phyloP scores from a whole-genome alignment of 2,113 vertebrate genomes.

The Ameiurus melas region DNA sequence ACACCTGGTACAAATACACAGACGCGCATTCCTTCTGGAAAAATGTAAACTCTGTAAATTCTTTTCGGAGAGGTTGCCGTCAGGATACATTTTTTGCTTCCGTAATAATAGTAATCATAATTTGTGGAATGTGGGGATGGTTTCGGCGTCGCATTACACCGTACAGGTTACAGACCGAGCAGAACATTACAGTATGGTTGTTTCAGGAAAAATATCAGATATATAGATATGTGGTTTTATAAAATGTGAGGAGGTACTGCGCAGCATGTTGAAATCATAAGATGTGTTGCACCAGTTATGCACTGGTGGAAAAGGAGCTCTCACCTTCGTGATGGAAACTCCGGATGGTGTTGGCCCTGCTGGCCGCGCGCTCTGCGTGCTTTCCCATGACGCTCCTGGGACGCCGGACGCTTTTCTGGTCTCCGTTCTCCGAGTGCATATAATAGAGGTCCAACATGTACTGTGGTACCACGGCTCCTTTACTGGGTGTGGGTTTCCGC shows the following conservation, averaged over 20 bases:
- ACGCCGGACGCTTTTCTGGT: conserved; percentile 73
- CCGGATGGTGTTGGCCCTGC: conserved; percentile 94
- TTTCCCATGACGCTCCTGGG: conserved; percentile 75
- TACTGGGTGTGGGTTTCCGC: conserved; percentile 89
- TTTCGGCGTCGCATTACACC: conserved; percentile 61
- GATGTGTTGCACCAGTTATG: neutral
- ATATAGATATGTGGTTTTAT: neutral
- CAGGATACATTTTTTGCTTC: conserved; percentile 61
- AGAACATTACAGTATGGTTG: neutral
- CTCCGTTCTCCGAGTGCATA: conserved; percentile 83
- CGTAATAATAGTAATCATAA: conserved; percentile 61
- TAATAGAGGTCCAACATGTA: conserved; percentile 96
- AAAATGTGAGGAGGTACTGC: neutral
- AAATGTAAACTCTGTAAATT: conserved; percentile 76
- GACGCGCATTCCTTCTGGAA: conserved; percentile 70
- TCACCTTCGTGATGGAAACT: conserved; percentile 99
- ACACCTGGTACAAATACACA: conserved; percentile 68
- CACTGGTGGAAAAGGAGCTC: conserved; percentile 55
- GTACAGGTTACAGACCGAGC: neutral
- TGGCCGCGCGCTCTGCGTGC: conserved; percentile 85
- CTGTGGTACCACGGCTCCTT: conserved; percentile 87
- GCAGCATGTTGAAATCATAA: neutral
- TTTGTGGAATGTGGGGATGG: conserved; percentile 43
- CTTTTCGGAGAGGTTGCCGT: conserved; percentile 72
- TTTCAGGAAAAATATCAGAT: neutral